Conservation (phyloP, 2,888 invertebrate genomes). For the Metallyticus violacea region DNA sequence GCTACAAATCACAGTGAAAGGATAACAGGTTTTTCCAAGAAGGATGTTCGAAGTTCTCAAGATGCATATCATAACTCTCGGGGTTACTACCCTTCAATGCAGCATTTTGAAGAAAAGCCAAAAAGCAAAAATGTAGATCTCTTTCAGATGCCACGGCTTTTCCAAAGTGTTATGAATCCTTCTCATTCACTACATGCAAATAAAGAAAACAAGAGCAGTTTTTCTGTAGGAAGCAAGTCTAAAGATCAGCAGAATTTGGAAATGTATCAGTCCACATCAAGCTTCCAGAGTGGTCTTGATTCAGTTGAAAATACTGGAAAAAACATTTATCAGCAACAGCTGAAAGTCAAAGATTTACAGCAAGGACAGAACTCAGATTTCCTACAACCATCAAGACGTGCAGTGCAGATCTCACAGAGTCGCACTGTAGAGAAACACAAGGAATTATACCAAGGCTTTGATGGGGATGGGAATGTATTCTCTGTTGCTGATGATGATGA, state of each 20-base stretch:
- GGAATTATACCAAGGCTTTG: neutral
- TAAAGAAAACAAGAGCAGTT: neutral
- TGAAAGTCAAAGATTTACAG: neutral
- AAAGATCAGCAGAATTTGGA: neutral
- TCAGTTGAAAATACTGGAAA: neutral
- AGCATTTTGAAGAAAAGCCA: neutral
- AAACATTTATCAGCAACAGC: neutral
- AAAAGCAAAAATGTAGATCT: constrained; percentile 5
- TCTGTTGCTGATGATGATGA: neutral
- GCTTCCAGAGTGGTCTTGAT: neutral
- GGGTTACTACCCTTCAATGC: neutral
- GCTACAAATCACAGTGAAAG: neutral
- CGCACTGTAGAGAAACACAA: neutral
- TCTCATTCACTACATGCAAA: neutral
- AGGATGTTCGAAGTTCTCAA: neutral
- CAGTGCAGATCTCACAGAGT: neutral
- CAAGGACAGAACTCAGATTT: neutral
- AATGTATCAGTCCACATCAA: neutral
- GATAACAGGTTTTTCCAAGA: neutral
- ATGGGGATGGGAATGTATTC: neutral
- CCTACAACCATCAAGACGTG: neutral
- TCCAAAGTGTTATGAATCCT: neutral
- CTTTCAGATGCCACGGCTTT: neutral
- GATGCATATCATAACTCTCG: neutral
- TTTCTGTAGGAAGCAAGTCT: neutral